Conservation (phyloP, 2,888 invertebrate genomes). For the Oconnorella tubifera region DNA sequence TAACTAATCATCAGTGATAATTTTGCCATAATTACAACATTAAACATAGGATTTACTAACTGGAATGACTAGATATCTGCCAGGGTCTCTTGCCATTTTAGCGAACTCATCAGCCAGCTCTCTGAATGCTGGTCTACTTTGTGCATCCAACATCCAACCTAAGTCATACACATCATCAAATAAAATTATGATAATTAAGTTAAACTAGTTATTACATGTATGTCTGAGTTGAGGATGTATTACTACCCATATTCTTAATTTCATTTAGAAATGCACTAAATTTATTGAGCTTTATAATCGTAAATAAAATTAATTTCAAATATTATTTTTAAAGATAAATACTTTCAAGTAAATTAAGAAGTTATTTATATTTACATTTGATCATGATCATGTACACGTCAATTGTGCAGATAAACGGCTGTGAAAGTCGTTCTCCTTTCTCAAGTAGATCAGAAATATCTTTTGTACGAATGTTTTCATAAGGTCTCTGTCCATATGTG, state of each 20-base stretch:
- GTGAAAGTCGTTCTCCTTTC: constrained; percentile 86
- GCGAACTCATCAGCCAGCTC: constrained; percentile 88
- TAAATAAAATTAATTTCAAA: too few relatives aligned
- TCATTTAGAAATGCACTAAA: too few relatives aligned
- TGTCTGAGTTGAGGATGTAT: too few relatives aligned
- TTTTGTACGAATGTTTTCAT: constrained; percentile 83
- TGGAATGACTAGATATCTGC: constrained; percentile 82
- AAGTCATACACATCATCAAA: too few relatives aligned
- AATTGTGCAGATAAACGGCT: constrained; percentile 87
- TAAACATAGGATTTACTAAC: too few relatives aligned
- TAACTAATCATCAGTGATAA: constrained; percentile 6
- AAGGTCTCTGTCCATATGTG: constrained; percentile 90
- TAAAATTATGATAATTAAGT: too few relatives aligned
- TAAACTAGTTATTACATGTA: too few relatives aligned
- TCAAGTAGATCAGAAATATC: constrained; percentile 90
- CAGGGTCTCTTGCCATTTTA: constrained; percentile 93
- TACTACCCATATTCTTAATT: too few relatives aligned
- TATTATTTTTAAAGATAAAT: too few relatives aligned
- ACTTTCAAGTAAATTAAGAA: too few relatives aligned
- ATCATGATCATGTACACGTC: constrained; percentile 96
- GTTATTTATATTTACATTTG: constrained; percentile 71
- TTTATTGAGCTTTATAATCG: too few relatives aligned
- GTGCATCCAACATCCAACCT: constrained; percentile 92
- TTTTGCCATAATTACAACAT: too few relatives aligned
- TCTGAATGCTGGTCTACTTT: constrained; percentile 87